These are phyloP conservation scores for Percopsis omiscomaycus DNA, from an alignment of 2,797 vertebrate species.

Conservation along the genomic window DNA sequence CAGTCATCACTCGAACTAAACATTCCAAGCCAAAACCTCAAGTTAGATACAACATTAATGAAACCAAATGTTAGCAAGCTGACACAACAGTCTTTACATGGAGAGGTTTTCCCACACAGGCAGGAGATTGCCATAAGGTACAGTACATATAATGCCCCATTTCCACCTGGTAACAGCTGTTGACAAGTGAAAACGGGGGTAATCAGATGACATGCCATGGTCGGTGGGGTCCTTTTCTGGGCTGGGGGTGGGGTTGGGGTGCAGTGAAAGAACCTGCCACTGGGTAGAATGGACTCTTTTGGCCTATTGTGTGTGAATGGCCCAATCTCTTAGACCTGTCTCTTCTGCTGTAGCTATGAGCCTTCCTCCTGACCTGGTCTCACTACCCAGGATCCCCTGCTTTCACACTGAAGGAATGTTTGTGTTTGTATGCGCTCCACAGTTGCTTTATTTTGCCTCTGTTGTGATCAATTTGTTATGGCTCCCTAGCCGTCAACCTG, in stretches of 20 bases:
- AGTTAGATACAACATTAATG: conserved; percentile 62
- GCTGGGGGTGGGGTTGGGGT: conserved; percentile 43
- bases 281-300: conserved; percentile 72
- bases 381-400: conserved; percentile 31
- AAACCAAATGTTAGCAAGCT: conserved; percentile 58
- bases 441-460: conserved; percentile 38
- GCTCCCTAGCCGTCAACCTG: not conserved
- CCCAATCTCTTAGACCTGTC: conserved; percentile 59
- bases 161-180: conserved; percentile 74
- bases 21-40: conserved; percentile 67
- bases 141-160: conserved; percentile 73
- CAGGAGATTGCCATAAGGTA: conserved; percentile 62
- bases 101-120: conserved; percentile 38
- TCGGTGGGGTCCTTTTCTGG: conserved; percentile 71
- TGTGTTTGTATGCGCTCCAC: conserved; percentile 52
- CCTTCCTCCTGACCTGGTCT: conserved; percentile 46
- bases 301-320: conserved; percentile 70
- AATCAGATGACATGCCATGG: conserved; percentile 55
- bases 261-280: conserved; percentile 75
- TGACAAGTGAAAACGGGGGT: conserved; percentile 74
- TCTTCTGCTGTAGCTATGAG: conserved; percentile 41
- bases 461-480: conserved; percentile 35
- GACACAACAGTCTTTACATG: conserved; percentile 60
- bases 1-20: conserved; percentile 47
- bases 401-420: conserved; percentile 61